phyloP scores from a whole-genome alignment of 1,140 invertebrate species.

The Drosophila kepulauana region DNA sequence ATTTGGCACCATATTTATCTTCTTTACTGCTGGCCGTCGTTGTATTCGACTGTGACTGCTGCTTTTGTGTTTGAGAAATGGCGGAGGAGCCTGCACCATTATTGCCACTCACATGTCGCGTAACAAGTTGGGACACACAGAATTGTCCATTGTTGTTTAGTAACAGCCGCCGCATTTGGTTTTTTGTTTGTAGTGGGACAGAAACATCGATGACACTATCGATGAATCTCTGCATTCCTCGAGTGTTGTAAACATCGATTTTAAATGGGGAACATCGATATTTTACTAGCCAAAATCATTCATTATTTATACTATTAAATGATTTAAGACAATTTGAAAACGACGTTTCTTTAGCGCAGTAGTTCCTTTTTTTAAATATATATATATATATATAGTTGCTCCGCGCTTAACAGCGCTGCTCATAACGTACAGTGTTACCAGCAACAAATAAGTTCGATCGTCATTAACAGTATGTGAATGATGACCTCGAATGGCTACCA shows the following conservation, averaged over 20 bases:
- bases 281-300: no score
- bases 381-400: constrained; percentile 20
- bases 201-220: no score
- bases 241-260: no score
- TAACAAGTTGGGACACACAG: constrained; percentile 5
- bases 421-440: constrained; percentile 18
- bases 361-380: no score
- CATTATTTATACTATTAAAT: no score
- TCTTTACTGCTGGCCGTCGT: constrained; percentile 25
- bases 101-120: constrained; percentile 33
- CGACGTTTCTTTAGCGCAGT: no score
- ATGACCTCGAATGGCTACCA: background rate
- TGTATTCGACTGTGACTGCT: background rate
- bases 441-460: constrained; percentile 4
- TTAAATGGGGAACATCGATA: no score
- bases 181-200: constrained; percentile 27
- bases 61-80: constrained; percentile 1
- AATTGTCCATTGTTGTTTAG: constrained; percentile 52
- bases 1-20: constrained; percentile 77
- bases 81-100: constrained; percentile 1
- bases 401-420: constrained; percentile 38
- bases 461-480: constrained; percentile 5
- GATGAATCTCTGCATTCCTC: no score
- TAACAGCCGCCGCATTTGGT: constrained; percentile 56
- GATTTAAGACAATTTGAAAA: no score